These are phyloP conservation scores for Nylanderia fulva DNA, from an alignment of 1,140 invertebrate genomes.

Conservation along the genomic window DNA sequence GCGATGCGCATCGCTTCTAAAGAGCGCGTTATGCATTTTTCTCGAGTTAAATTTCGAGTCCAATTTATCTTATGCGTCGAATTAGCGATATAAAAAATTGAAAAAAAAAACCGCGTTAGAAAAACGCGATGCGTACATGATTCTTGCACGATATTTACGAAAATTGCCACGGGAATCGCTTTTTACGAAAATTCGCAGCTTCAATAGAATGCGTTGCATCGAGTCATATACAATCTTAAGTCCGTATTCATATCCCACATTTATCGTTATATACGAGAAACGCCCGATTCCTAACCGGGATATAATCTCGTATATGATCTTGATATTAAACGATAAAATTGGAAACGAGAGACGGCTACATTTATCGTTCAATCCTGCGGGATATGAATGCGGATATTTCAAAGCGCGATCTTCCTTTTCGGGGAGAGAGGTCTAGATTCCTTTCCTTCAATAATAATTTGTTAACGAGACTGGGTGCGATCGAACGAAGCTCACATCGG, in stretches of 20 bases:
- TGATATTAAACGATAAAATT: conserved; percentile 24
- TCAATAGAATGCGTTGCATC: not conserved
- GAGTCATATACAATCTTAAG: conserved; percentile 1
- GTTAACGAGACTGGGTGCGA: conserved; percentile 37
- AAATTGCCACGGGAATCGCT: not conserved
- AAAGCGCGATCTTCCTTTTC: not conserved
- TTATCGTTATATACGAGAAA: conserved; percentile 15
- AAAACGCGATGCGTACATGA: conserved; percentile 25
- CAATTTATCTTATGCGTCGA: not conserved
- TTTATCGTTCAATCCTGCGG: conserved; percentile 14
- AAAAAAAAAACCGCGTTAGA: not conserved
- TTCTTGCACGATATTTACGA: not conserved
- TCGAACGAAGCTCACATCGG: conserved; percentile 45
- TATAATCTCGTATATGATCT: not conserved
- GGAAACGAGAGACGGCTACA: not conserved
- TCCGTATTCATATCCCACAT: conserved; percentile 53
- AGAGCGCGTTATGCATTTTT: not conserved
- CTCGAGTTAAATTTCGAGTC: not conserved
- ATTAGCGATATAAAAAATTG: not conserved
- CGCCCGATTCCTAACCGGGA: not conserved
- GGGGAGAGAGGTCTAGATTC: conserved; percentile 29
- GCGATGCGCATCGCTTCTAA: not conserved
- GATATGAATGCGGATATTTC: conserved; percentile 35
- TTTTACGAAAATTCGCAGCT: not conserved
- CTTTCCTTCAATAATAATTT: conserved; percentile 22